Conservation (phyloP, 2,113 vertebrate genomes). For the Arvicanthis niloticus region DNA sequence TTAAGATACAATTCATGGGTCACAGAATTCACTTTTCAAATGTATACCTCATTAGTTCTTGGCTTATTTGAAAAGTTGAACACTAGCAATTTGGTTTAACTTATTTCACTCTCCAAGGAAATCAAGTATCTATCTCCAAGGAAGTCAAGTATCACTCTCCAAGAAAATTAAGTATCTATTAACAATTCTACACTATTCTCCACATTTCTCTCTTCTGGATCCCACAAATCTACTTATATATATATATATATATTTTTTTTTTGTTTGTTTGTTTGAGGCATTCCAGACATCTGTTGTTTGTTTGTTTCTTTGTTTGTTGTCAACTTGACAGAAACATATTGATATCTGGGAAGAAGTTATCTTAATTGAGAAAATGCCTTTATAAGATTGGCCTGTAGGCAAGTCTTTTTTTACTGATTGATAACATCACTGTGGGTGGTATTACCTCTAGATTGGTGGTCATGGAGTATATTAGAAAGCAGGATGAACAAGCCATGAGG, state of each 20-base stretch:
- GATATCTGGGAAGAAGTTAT: not conserved
- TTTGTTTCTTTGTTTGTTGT: not conserved
- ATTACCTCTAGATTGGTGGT: not conserved
- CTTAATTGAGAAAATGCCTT: not conserved
- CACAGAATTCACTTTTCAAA: not conserved
- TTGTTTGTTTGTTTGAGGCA: not conserved
- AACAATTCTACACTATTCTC: not conserved
- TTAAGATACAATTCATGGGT: not conserved
- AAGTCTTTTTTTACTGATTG: not conserved
- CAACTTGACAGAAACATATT: not conserved
- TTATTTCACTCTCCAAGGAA: not conserved
- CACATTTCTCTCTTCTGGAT: not conserved
- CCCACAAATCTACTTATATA: not conserved
- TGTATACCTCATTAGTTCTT: not conserved
- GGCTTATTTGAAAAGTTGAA: not conserved
- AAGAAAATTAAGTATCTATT: not conserved
- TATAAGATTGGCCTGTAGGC: not conserved
- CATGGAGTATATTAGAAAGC: not conserved
- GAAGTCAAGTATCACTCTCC: not conserved
- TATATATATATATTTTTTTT: not conserved
- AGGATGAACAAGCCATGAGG: not conserved
- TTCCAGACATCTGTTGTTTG: not conserved
- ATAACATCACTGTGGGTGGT: not conserved
- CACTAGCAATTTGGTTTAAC: not conserved
- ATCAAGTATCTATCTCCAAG: not conserved